phyloP scores from a whole-genome alignment of 2,888 invertebrate species.

The Epinotia demarniana region DNA sequence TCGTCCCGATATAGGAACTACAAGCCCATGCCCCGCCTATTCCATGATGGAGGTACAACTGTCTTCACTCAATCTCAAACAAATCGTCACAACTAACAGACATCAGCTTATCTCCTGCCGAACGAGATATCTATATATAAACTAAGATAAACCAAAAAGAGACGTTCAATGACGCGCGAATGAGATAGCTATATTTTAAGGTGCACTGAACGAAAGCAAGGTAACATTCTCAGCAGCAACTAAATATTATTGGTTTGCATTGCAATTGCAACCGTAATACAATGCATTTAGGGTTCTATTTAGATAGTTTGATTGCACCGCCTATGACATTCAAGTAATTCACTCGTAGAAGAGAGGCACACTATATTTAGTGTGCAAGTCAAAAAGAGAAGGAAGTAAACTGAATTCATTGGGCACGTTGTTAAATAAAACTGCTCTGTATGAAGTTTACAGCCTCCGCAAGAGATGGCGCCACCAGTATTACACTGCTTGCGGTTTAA shows the following conservation, averaged over 20 bases:
- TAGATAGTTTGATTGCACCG: slow-evolving; percentile 61
- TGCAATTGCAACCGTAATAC: slow-evolving; percentile 80
- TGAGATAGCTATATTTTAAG: slow-evolving; percentile 75
- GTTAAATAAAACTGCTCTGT: slow-evolving; percentile 66
- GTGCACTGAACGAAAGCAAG: slow-evolving; percentile 69
- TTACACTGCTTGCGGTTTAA: slow-evolving; percentile 17
- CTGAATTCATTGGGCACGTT: slow-evolving; percentile 67
- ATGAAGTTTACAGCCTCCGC: slow-evolving; percentile 61
- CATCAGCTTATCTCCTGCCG: slow-evolving; percentile 77
- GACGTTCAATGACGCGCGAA: slow-evolving; percentile 71
- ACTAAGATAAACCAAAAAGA: slow-evolving; percentile 74
- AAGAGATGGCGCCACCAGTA: slow-evolving; percentile 77
- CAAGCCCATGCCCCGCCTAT: slow-evolving; percentile 75
- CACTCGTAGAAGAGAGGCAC: slow-evolving; percentile 62
- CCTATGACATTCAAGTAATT: slow-evolving; percentile 60
- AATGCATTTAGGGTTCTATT: slow-evolving; percentile 66
- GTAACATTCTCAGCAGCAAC: slow-evolving; percentile 68
- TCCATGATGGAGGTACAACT: slow-evolving; percentile 80
- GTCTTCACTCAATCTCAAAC: slow-evolving; percentile 64
- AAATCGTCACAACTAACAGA: slow-evolving; percentile 72
- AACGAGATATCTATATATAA: slow-evolving; percentile 82
- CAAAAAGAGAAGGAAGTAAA: slow-evolving; percentile 64
- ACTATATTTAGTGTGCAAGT: slow-evolving; percentile 56
- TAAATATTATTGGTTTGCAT: slow-evolving; percentile 64
- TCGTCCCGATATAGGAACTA: slow-evolving; percentile 57